Conservation (phyloP, 2,888 invertebrate species). For the Calliopum simillimum region DNA sequence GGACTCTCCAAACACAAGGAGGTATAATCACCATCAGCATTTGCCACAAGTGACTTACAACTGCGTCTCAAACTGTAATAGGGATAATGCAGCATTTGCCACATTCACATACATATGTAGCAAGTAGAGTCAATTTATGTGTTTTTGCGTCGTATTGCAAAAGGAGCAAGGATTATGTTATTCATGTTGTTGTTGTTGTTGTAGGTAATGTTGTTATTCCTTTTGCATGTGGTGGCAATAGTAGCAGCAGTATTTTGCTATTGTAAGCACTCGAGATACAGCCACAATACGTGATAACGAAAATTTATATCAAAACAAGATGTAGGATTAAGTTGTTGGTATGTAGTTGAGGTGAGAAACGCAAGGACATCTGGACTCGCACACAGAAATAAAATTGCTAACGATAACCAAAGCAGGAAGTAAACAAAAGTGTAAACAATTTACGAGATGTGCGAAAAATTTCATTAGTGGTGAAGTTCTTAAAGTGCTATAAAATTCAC, state of each 20-base stretch:
- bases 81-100: not conserved
- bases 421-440: too few species aligned
- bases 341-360: not conserved
- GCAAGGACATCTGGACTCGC: too few species aligned
- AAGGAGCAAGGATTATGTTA: conserved; percentile 16
- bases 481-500: not conserved
- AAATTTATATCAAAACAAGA: conserved; percentile 36
- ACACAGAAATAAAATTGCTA: not conserved
- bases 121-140: conserved; percentile 27
- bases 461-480: not conserved
- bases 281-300: conserved; percentile 27
- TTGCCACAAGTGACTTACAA: too few species aligned
- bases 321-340: conserved; percentile 9
- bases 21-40: too few species aligned
- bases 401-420: not conserved
- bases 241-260: not conserved
- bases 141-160: conserved; percentile 41
- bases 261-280: conserved; percentile 20
- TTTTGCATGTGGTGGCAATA: conserved; percentile 19
- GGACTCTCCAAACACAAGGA: not conserved
- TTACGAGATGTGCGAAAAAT: not conserved
- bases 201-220: not conserved
- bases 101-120: too few species aligned
- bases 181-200: conserved; percentile 28
- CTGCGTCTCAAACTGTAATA: too few species aligned